phyloP scores from a whole-genome alignment of 53 echinoderm and acorn worm genomes.

The Astropecten irregularis region DNA sequence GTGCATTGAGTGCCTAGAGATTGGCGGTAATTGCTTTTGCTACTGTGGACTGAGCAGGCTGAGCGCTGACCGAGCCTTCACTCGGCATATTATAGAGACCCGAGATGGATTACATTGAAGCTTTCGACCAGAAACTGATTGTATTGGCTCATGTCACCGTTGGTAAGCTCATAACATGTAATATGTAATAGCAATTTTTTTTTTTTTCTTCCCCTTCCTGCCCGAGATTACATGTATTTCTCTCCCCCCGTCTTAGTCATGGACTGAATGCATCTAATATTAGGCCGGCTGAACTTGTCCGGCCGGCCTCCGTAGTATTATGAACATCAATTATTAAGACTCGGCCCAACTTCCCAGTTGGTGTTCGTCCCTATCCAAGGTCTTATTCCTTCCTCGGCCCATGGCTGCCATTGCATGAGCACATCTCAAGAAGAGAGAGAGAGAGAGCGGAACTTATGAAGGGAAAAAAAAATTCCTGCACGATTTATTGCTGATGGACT shows the following conservation, averaged over 20 bases:
- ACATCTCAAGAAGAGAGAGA: too few relatives aligned
- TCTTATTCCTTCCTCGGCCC: background rate
- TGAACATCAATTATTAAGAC: too few relatives aligned
- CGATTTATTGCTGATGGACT: constrained; percentile 47
- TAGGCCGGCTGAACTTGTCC: background rate
- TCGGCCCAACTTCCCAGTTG: constrained; percentile 30
- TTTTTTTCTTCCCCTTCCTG: background rate
- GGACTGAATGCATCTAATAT: background rate
- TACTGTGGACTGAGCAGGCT: constrained; percentile 11
- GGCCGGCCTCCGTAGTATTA: constrained; percentile 31
- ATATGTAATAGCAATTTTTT: constrained; percentile 13
- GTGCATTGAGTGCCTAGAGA: background rate
- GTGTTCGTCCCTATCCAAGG: constrained; percentile 35
- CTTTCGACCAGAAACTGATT: constrained; percentile 56
- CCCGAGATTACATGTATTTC: too few relatives aligned
- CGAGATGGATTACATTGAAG: constrained; percentile 50
- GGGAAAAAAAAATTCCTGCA: constrained; percentile 48
- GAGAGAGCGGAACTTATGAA: too few relatives aligned
- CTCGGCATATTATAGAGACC: background rate
- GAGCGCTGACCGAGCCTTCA: too few relatives aligned
- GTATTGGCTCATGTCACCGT: constrained; percentile 49
- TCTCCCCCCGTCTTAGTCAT: background rate
- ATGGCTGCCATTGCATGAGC: too few relatives aligned
- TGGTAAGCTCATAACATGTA: constrained; percentile 49
- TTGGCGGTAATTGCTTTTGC: constrained; percentile 33